Conservation (phyloP, 2,113 vertebrate genomes). For the Mandrillus leucophaeus region DNA sequence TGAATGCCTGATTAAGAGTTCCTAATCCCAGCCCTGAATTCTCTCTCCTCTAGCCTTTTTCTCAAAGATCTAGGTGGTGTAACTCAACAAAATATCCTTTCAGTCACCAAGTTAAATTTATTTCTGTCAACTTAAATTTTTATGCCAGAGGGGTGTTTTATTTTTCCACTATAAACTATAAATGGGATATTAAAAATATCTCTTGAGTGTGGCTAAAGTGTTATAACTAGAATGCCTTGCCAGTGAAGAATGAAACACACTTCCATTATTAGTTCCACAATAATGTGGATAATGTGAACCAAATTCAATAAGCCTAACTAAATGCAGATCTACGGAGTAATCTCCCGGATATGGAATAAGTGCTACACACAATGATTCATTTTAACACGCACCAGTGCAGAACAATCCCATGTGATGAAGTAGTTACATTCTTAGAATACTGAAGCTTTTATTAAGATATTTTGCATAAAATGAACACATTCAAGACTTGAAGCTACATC, state of each 20-base stretch:
- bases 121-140: conserved; percentile 37
- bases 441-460: background rate
- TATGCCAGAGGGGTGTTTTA: conserved; percentile 56
- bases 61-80: background rate
- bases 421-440: background rate
- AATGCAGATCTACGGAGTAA: conserved; percentile 46
- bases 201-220: conserved; percentile 70
- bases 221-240: conserved; percentile 49
- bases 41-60: background rate
- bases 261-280: conserved; percentile 79
- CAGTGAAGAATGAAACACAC: conserved; percentile 78
- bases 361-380: background rate
- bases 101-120: background rate
- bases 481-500: background rate
- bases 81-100: background rate
- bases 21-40: background rate
- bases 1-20: background rate
- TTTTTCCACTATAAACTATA: conserved; percentile 69
- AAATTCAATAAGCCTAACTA: conserved; percentile 76
- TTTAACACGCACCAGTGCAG: background rate
- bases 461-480: background rate
- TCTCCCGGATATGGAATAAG: conserved; percentile 12
- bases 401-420: background rate
- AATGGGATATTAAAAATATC: conserved; percentile 64
- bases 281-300: conserved; percentile 62